Evolutionary conservation across 2,113 vertebrate genomes (phyloP).

Genomic region (Zosterops hypoxanthus): DNA sequence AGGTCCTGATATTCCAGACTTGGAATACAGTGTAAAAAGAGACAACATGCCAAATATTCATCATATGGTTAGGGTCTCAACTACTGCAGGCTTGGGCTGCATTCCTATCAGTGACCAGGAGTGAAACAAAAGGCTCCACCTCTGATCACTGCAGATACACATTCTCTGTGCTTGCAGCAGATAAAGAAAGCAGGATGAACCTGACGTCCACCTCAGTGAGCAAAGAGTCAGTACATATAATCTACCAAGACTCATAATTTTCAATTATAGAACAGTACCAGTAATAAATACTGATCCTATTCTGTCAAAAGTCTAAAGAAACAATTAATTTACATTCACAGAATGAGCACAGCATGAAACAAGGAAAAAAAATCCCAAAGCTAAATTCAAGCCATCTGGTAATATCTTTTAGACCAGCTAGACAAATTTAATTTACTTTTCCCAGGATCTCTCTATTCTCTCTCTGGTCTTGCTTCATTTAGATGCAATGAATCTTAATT

Average conservation of each 20-base stretch:
- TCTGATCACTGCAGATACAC: not conserved
- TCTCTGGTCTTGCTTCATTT: constrained; percentile 12
- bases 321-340: not conserved
- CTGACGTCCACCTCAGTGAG: not conserved
- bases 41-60: not conserved
- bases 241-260: not conserved
- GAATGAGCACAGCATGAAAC: not conserved
- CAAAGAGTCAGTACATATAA: not conserved
- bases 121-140: not conserved
- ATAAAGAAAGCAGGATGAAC: not conserved
- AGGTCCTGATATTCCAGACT: not conserved
- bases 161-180: not conserved
- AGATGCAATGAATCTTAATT: constrained; percentile 18
- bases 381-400: constrained; percentile 10
- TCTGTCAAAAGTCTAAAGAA: not conserved
- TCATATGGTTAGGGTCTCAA: not conserved
- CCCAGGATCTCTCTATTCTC: not conserved
- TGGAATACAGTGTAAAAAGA: not conserved
- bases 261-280: not conserved
- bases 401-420: not conserved
- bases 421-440: constrained; percentile 36
- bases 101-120: not conserved
- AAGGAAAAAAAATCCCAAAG: not conserved
- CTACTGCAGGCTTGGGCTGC: not conserved
- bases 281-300: not conserved